These are phyloP conservation scores for Acanthis flammea DNA, from an alignment of 2,797 vertebrate genomes.

Conservation along the genomic window DNA sequence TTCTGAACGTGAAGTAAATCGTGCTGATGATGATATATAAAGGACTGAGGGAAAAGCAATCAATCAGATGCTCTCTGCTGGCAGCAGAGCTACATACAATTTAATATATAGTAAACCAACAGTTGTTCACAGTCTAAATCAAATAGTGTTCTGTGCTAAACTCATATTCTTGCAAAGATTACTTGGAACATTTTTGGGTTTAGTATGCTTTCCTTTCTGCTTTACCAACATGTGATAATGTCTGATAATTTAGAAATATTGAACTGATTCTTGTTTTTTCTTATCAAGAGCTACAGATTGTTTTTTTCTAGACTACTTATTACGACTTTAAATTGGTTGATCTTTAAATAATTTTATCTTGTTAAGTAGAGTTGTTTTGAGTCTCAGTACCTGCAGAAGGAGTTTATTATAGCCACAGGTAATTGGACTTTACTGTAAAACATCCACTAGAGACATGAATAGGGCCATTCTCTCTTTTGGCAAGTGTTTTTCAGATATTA, in stretches of 20 bases:
- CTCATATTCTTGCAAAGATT: not conserved
- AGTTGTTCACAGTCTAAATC: not conserved
- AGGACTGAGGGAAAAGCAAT: not conserved
- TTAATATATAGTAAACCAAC: not conserved
- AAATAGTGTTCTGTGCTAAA: not conserved
- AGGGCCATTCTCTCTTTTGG: not conserved
- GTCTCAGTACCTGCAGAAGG: not conserved
- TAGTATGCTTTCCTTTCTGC: not conserved
- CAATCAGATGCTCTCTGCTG: not conserved
- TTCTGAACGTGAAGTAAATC: constrained; percentile 14
- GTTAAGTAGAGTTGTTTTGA: not conserved
- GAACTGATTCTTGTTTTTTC: not conserved
- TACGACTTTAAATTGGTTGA: not conserved
- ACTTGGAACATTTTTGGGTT: not conserved
- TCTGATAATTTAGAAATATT: not conserved
- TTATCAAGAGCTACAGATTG: not conserved
- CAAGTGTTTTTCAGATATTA: not conserved
- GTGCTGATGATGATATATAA: not conserved
- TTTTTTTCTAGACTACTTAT: not conserved
- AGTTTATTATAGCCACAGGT: not conserved
- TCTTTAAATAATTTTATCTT: not conserved
- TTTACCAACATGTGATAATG: not conserved
- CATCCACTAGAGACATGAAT: not conserved
- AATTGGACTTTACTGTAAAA: not conserved
- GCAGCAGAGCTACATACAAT: not conserved